phyloP scores from a whole-genome alignment of 92 coral and sea anemone species.

The Zoanthus solanderi region DNA sequence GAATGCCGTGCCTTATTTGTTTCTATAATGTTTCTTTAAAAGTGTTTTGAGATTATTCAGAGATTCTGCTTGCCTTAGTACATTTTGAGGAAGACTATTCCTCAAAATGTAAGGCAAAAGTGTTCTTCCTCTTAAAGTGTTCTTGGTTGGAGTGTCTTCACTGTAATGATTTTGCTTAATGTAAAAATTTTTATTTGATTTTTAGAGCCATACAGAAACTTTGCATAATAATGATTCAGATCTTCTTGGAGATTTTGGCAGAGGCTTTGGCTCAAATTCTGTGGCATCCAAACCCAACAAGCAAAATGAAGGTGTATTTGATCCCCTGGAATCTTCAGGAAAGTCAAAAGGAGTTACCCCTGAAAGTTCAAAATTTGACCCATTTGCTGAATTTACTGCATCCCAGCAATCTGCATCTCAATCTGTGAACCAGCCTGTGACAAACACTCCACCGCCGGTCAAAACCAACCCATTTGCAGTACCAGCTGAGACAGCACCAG shows the following conservation, averaged over 20 bases:
- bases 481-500: constrained; percentile 3
- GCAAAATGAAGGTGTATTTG: constrained; percentile 50
- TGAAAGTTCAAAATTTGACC: constrained; percentile 39
- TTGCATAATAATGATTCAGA: constrained; percentile 8
- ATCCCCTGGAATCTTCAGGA: constrained; percentile 45
- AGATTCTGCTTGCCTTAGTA: too few relatives aligned
- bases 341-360: constrained; percentile 7
- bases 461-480: constrained; percentile 26
- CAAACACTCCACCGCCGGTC: constrained; percentile 21
- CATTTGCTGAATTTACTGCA: constrained; percentile 43
- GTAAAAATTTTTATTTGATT: neutral
- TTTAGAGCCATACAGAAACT: constrained; percentile 27
- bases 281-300: constrained; percentile 33
- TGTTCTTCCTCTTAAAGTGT: too few relatives aligned
- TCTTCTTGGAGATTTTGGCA: constrained; percentile 55
- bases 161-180: neutral
- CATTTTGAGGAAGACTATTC: too few relatives aligned
- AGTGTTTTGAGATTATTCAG: too few relatives aligned
- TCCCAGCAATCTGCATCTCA: neutral
- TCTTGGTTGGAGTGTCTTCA: neutral
- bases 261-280: constrained; percentile 63
- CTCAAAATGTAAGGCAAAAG: too few relatives aligned
- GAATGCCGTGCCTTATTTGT: too few relatives aligned
- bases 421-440: constrained; percentile 10
- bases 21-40: too few relatives aligned